Conservation (phyloP, 2,888 invertebrate species). For the Macaria liturata region DNA sequence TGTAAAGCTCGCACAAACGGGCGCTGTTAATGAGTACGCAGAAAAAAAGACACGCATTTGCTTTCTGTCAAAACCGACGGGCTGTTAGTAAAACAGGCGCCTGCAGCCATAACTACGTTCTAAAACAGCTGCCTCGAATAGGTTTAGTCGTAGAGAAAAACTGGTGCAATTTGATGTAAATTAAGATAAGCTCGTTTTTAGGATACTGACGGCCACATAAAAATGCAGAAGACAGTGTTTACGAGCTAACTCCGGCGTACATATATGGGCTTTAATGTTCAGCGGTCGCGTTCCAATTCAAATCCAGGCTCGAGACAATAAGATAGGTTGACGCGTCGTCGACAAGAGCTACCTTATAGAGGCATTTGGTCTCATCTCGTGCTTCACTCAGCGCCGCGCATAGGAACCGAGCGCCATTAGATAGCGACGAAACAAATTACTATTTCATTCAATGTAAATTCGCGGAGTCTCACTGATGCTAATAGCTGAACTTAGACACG, state of each 20-base stretch:
- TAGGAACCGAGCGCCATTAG: slow-evolving; percentile 53
- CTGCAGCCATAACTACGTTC: slow-evolving; percentile 17
- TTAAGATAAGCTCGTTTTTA: slow-evolving; percentile 21
- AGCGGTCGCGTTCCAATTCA: slow-evolving; percentile 46
- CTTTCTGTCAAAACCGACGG: slow-evolving; percentile 20
- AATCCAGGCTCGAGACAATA: slow-evolving; percentile 61
- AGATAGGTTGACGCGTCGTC: slow-evolving; percentile 59
- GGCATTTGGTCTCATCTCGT: slow-evolving; percentile 38
- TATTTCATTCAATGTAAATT: slow-evolving; percentile 80
- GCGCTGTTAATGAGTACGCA: slow-evolving; percentile 15
- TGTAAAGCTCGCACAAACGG: slow-evolving; percentile 21
- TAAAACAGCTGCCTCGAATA: slow-evolving; percentile 12
- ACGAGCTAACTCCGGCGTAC: slow-evolving; percentile 19
- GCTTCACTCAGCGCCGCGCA: slow-evolving; percentile 41
- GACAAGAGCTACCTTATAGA: slow-evolving; percentile 56
- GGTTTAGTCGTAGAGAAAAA: slow-evolving; percentile 10
- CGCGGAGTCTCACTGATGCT: slow-evolving; percentile 55
- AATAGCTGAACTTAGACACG: slow-evolving; percentile 70
- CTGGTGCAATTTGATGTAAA: slow-evolving; percentile 23
- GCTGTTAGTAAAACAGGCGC: slow-evolving; percentile 17
- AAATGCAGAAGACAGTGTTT: slow-evolving; percentile 15
- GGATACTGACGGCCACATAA: slow-evolving; percentile 18
- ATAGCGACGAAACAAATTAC: slow-evolving; percentile 68
- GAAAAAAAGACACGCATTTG: slow-evolving; percentile 12
- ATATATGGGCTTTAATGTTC: slow-evolving; percentile 40